A percentile compares a stretch with the other conserved stretches of the same genome.
These are phyloP conservation scores for Pholis gunnellus DNA, from an alignment of 2,113 vertebrate genomes.

Conservation along the genomic window DNA sequence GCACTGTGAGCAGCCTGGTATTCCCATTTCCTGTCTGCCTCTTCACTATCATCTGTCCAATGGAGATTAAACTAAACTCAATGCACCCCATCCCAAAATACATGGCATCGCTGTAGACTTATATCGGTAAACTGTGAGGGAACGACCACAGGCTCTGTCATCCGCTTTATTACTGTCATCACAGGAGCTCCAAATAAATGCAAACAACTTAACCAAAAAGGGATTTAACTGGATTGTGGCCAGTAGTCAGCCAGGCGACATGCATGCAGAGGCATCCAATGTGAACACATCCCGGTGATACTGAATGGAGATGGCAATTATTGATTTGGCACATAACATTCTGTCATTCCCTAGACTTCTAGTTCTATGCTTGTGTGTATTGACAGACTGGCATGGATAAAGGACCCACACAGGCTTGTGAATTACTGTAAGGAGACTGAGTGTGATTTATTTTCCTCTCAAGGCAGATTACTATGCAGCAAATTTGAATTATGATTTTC, in stretches of 20 bases:
- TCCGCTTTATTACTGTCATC: background rate
- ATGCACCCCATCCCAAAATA: background rate
- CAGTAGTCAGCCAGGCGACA: background rate
- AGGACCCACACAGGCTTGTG: constrained; percentile 1
- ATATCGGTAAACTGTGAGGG: background rate
- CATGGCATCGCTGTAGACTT: background rate
- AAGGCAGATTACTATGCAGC: constrained; percentile 61
- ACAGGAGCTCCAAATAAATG: background rate
- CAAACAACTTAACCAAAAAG: background rate
- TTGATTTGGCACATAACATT: constrained; percentile 36
- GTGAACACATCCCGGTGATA: constrained; percentile 19
- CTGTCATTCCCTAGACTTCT: constrained; percentile 47
- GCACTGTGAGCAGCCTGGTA: too few species aligned
- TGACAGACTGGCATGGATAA: constrained; percentile 29
- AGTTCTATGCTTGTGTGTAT: constrained; percentile 41
- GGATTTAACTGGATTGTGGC: background rate
- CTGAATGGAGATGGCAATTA: constrained; percentile 33
- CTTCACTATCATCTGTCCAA: too few species aligned
- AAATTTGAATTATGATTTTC: constrained; percentile 63
- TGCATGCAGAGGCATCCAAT: background rate
- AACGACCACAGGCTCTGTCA: background rate
- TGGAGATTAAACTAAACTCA: background rate
- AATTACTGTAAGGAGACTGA: constrained; percentile 29
- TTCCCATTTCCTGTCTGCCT: too few species aligned
- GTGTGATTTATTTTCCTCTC: constrained; percentile 68